A percentile compares a stretch with the other conserved stretches of the same genome.
phyloP scores from a whole-genome alignment of 2,797 vertebrate genomes.

The Ataeniobius toweri region DNA sequence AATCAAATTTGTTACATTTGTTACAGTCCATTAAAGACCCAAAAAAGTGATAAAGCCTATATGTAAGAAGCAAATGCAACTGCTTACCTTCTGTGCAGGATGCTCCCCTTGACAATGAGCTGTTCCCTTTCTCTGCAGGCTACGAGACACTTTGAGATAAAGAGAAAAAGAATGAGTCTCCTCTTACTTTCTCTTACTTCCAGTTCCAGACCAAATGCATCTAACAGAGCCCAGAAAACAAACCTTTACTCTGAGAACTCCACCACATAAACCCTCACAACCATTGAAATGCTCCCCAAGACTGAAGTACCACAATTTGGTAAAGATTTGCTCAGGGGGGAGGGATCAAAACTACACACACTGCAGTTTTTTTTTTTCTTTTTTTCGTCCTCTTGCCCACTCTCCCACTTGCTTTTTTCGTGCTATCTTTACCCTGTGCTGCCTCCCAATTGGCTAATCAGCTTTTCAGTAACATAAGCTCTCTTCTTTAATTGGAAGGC shows the following conservation, averaged over 20 bases:
- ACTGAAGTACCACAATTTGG: slow-evolving; percentile 70
- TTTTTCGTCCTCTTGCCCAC: slow-evolving; percentile 68
- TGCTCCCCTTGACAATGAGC: slow-evolving; percentile 53
- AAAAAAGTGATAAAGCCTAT: slow-evolving; percentile 44
- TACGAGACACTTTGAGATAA: slow-evolving; percentile 79
- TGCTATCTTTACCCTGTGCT: slow-evolving; percentile 72
- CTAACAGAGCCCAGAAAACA: slow-evolving; percentile 56
- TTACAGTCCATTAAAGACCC: slow-evolving; percentile 4
- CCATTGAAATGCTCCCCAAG: slow-evolving; percentile 64
- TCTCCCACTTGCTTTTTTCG: slow-evolving; percentile 69
- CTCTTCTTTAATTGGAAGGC: slow-evolving; percentile 82
- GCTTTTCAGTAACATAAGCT: slow-evolving; percentile 81
- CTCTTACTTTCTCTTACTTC: slow-evolving; percentile 73
- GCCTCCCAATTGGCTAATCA: slow-evolving; percentile 77
- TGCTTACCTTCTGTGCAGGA: slow-evolving; percentile 71
- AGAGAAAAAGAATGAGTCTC: slow-evolving; percentile 74
- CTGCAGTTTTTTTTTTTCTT: slow-evolving; percentile 70
- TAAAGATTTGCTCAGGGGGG: slow-evolving; percentile 73
- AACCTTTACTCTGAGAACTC: slow-evolving; percentile 74
- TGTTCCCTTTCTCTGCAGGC: slow-evolving; percentile 57
- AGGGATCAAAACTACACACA: slow-evolving; percentile 76
- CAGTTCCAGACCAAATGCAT: slow-evolving; percentile 72
- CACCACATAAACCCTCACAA: slow-evolving; percentile 50
- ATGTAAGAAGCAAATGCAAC: slow-evolving; percentile 22
- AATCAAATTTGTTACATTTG: background rate